These are phyloP conservation scores for Cichlasoma orientale DNA, from an alignment of 2,797 vertebrate genomes.

Conservation along the genomic window DNA sequence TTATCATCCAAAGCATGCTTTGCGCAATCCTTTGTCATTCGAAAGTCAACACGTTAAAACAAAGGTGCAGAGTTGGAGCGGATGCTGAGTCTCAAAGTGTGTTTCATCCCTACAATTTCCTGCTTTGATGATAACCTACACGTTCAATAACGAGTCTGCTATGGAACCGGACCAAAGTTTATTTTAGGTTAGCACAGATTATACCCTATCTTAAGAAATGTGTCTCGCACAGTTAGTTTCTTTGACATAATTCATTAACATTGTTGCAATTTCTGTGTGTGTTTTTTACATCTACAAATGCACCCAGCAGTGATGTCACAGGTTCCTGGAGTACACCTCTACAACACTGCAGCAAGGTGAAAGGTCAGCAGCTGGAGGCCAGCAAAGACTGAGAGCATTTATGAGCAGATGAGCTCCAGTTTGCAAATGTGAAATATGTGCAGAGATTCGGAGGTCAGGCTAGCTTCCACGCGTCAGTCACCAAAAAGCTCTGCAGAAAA, in stretches of 20 bases:
- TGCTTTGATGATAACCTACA: not conserved
- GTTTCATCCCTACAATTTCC: not conserved
- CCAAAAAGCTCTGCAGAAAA: not conserved
- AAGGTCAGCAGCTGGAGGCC: not conserved
- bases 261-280: not conserved
- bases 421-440: not conserved
- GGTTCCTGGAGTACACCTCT: not conserved
- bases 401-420: not conserved
- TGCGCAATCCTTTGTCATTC: slow-evolving; percentile 18
- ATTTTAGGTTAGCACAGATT: not conserved
- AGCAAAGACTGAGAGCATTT: not conserved
- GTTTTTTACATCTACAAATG: fast-evolving
- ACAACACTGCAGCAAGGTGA: not conserved
- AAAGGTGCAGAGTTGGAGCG: not conserved
- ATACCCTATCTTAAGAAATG: not conserved
- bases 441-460: not conserved
- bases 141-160: not conserved
- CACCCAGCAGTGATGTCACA: not conserved
- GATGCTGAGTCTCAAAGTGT: not conserved
- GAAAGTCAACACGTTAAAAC: slow-evolving; percentile 32
- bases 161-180: not conserved
- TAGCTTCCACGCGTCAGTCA: not conserved
- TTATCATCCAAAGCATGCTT: not conserved
- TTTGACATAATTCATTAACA: not conserved
- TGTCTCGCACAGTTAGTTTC: not conserved